A percentile compares a stretch with the other conserved stretches of the same genome.
These are phyloP conservation scores for Ypsolopha sequella DNA, from an alignment of 2,888 invertebrate species.

Conservation along the genomic window DNA sequence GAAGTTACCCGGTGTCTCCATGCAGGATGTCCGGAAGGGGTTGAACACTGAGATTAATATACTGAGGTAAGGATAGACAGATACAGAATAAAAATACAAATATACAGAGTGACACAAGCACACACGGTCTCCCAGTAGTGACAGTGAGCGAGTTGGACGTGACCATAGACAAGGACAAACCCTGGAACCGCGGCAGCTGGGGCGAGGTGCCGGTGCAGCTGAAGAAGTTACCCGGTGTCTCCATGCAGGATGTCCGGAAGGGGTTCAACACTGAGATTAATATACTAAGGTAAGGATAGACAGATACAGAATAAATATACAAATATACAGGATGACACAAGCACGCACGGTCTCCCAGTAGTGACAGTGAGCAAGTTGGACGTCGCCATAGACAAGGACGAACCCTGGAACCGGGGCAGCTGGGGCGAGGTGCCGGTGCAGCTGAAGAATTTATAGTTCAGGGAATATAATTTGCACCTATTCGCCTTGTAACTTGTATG, in stretches of 20 bases:
- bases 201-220: constrained; percentile 54
- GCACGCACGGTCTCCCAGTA: constrained; percentile 49
- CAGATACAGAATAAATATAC: too few relatives aligned
- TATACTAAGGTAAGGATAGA: constrained; percentile 52
- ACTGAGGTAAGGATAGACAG: constrained; percentile 49
- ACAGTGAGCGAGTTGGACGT: constrained; percentile 48
- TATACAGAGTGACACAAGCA: constrained; percentile 53
- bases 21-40: constrained; percentile 45
- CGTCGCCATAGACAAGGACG: constrained; percentile 29
- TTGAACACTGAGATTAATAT: constrained; percentile 51
- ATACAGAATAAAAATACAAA: too few relatives aligned
- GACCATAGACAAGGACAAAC: constrained; percentile 25
- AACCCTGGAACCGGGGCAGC: constrained; percentile 41
- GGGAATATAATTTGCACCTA: too few relatives aligned
- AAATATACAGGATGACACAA: constrained; percentile 53
- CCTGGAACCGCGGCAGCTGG: constrained; percentile 52
- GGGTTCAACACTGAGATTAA: constrained; percentile 51
- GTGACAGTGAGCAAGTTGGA: constrained; percentile 49
- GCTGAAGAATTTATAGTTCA: too few relatives aligned
- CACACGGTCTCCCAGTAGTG: constrained; percentile 49
- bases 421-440: constrained; percentile 59
- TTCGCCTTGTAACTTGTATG: too few relatives aligned
- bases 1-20: constrained; percentile 35
- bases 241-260: constrained; percentile 40
- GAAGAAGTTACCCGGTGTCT: constrained; percentile 39